These are phyloP conservation scores for Caenorhabditis angaria DNA, from an alignment of 2,888 invertebrate genomes.

Conservation along the genomic window DNA sequence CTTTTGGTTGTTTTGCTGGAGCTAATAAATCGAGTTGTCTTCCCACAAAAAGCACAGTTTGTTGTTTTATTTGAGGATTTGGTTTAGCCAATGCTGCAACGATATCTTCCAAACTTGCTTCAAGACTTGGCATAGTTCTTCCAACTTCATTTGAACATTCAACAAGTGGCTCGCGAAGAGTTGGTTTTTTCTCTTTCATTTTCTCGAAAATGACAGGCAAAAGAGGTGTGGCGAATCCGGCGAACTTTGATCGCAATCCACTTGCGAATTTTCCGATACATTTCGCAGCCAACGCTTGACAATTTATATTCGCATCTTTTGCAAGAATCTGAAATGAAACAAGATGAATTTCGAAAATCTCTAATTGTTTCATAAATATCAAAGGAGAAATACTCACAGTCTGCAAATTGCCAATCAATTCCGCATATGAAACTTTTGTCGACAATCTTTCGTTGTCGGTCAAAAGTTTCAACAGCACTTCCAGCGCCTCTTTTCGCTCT, in stretches of 20 bases:
- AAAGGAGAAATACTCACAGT: slow-evolving; percentile 77
- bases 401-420: slow-evolving; percentile 85
- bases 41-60: slow-evolving; percentile 68
- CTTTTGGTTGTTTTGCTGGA: slow-evolving; percentile 70
- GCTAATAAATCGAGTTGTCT: slow-evolving; percentile 43
- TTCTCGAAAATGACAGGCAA: slow-evolving; percentile 84
- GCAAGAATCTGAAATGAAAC: slow-evolving; percentile 80
- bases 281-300: slow-evolving; percentile 87
- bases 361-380: not conserved
- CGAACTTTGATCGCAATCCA: slow-evolving; percentile 88
- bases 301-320: slow-evolving; percentile 93
- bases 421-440: slow-evolving; percentile 86
- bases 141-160: slow-evolving; percentile 83
- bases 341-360: slow-evolving; percentile 12
- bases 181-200: slow-evolving; percentile 94
- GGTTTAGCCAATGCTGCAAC: slow-evolving; percentile 81
- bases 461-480: slow-evolving; percentile 74
- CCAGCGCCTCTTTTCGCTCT: slow-evolving; percentile 90
- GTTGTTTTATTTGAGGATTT: slow-evolving; percentile 74
- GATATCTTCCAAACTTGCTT: slow-evolving; percentile 80
- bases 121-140: slow-evolving; percentile 62
- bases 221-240: slow-evolving; percentile 71
- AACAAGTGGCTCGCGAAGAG: slow-evolving; percentile 85
- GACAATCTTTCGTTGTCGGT: slow-evolving; percentile 82
- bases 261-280: slow-evolving; percentile 84